Evolutionary conservation across 30 jellyfish, hydroid and myxozoan genomes (phyloP).

Genomic region (Sanderia malayensis): DNA sequence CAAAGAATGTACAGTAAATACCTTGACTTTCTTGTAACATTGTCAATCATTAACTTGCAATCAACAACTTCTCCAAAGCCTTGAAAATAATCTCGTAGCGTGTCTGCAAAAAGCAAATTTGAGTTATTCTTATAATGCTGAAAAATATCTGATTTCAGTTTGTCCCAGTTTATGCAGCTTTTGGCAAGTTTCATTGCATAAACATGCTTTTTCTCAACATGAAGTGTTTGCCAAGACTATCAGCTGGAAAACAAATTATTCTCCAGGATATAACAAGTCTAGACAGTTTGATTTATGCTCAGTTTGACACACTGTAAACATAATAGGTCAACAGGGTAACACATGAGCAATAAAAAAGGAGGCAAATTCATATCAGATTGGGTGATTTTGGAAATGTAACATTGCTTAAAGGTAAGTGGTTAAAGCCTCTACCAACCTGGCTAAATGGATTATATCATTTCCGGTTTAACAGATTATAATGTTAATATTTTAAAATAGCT

Average conservation of each 20-base stretch:
- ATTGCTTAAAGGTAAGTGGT: background rate
- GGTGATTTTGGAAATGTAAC: background rate
- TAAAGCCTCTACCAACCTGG: background rate
- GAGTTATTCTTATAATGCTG: background rate
- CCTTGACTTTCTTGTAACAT: conserved; percentile 86
- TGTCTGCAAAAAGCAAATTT: conserved; percentile 49
- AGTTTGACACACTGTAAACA: conserved; percentile 32
- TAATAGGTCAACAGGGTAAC: conserved; percentile 31
- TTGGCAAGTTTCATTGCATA: too few relatives aligned
- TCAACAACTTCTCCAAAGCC: conserved; percentile 87
- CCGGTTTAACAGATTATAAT: too few relatives aligned
- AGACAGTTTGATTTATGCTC: conserved; percentile 31
- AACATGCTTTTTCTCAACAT: background rate
- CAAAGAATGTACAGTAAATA: too few relatives aligned
- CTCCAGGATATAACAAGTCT: background rate
- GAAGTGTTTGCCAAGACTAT: background rate
- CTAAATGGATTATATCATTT: too few relatives aligned
- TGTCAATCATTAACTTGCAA: conserved; percentile 82
- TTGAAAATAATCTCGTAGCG: conserved; percentile 68
- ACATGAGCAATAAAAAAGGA: conserved; percentile 23
- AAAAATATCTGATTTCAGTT: background rate
- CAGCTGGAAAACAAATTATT: background rate
- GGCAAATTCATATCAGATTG: background rate
- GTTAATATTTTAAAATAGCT: too few relatives aligned
- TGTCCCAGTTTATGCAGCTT: too few relatives aligned